Evolutionary conservation across 1,140 invertebrate genomes (phyloP), one percentile per base, ranked within the genome.

Genomic region (Penaeus indicus): DNA sequence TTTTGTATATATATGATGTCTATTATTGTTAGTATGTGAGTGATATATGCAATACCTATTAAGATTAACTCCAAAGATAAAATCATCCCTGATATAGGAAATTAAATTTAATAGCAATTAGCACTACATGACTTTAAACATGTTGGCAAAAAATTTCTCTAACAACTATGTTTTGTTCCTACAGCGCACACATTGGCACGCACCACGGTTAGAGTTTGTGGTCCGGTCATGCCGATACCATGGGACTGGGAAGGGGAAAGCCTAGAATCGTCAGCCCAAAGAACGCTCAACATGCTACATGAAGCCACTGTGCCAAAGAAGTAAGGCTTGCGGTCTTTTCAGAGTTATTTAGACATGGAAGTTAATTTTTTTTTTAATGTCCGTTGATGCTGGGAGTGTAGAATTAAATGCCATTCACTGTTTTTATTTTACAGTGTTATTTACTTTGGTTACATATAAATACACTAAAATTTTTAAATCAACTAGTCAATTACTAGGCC

Each of bases 181-280:
- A 21, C 86, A 94, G 95, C 94, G 25, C 92, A 94, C 90, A 91
- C 95, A 3, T 93, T 97, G 21, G 95, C 95, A 19, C 94, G 96
- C 89, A 93, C 95, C 7, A 97, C 95, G 1, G 92, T 98, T 13
- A 93, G 96, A 90, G 92, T 95, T 85, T 93, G 96, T 90, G 95
- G 97, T 79, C 97, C 97, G 0, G 95, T 95, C 32, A 98, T 97
- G 92, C 95, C 96, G 91, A 92, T 98, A 38, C 95, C 96, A 90
- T 92, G 93, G 5, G 94, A 95, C 67, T 98, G 97, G 97, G 95
- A 95, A 91, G 94, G 95, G 61, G 96, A 97, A 91, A 93, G 95
- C 62, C 92, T 97, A 5, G 93, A 89, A 38, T 93, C 93, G 22
- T 95, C 96, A 2, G 93, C 95, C 0, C 93, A 93, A 69, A 94